Conservation (phyloP, 2,888 invertebrate genomes). For the Seira musarum region DNA sequence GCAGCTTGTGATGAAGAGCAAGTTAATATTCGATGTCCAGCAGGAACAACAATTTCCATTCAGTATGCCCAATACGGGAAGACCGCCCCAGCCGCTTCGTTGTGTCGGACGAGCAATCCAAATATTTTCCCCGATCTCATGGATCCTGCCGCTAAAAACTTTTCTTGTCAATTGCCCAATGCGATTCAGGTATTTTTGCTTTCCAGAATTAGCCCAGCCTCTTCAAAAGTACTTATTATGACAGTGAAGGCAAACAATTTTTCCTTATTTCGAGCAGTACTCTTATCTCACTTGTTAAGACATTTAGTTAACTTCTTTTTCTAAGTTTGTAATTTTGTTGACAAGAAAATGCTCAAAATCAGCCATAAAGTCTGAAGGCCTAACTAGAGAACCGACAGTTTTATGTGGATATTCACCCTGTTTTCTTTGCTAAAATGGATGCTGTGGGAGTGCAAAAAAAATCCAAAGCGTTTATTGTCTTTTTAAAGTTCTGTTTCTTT, state of each 20-base stretch:
- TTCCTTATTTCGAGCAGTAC: slow-evolving; percentile 48
- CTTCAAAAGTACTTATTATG: not conserved
- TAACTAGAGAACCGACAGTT: not conserved
- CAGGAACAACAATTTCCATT: slow-evolving; percentile 89
- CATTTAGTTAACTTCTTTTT: no score
- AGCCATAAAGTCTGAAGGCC: not conserved
- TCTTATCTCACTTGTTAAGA: no score
- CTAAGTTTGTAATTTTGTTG: not conserved
- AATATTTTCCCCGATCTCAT: slow-evolving; percentile 60
- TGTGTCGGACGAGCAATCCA: slow-evolving; percentile 72
- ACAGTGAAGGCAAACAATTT: not conserved
- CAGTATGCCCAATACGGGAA: slow-evolving; percentile 93
- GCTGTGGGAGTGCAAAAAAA: no score
- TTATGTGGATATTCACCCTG: not conserved
- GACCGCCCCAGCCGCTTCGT: slow-evolving; percentile 76
- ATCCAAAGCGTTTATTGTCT: no score
- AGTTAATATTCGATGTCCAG: slow-evolving; percentile 89
- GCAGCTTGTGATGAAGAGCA: slow-evolving; percentile 94
- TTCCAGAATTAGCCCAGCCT: not conserved
- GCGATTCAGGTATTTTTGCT: slow-evolving; percentile 64
- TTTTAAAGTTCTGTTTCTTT: no score
- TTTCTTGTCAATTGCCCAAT: slow-evolving; percentile 64
- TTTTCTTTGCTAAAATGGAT: no score
- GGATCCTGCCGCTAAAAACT: slow-evolving; percentile 59
- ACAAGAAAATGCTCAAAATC: not conserved